A percentile compares a stretch with the other conserved stretches of the same genome.
Evolutionary conservation across 2,113 vertebrate genomes (phyloP).

Genomic region (Xiphorhynchus elegans): DNA sequence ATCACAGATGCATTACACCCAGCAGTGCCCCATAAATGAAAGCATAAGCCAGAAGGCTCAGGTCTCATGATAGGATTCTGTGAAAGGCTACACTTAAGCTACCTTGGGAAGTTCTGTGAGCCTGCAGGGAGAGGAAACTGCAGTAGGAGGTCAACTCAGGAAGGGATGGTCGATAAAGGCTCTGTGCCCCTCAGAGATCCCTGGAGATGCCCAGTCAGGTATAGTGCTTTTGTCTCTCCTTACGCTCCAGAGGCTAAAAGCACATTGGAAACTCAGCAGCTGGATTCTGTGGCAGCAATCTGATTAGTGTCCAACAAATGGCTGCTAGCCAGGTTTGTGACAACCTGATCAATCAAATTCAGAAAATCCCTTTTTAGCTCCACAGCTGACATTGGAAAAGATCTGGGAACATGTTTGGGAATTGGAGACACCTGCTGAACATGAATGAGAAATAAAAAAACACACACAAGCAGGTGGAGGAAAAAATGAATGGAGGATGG

Average conservation of each 20-base stretch:
- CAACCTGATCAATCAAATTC: slow-evolving; percentile 55
- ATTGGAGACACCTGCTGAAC: slow-evolving; percentile 13
- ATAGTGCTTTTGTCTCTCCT: slow-evolving; percentile 1
- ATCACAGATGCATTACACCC: neutral
- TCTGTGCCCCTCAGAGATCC: neutral
- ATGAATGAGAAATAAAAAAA: neutral
- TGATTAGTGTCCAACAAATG: slow-evolving; percentile 48
- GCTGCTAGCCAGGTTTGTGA: slow-evolving; percentile 53
- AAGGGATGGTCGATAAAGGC: neutral
- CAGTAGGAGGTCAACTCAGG: neutral
- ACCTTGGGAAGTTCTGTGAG: neutral
- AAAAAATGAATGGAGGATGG: neutral
- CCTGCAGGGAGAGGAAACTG: neutral
- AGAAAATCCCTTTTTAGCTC: slow-evolving; percentile 49
- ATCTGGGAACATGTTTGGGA: slow-evolving; percentile 21
- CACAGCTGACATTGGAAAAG: slow-evolving; percentile 4
- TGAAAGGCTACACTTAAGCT: neutral
- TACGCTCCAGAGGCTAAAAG: neutral
- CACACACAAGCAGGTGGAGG: neutral
- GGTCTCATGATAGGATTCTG: neutral
- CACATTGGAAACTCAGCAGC: slow-evolving; percentile 9
- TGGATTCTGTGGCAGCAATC: slow-evolving; percentile 20
- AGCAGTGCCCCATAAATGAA: neutral
- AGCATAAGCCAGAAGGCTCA: neutral
- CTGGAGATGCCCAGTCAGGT: slow-evolving; percentile 23